Conservation (phyloP, 2,113 vertebrate genomes). For the Lanius ludovicianus region DNA sequence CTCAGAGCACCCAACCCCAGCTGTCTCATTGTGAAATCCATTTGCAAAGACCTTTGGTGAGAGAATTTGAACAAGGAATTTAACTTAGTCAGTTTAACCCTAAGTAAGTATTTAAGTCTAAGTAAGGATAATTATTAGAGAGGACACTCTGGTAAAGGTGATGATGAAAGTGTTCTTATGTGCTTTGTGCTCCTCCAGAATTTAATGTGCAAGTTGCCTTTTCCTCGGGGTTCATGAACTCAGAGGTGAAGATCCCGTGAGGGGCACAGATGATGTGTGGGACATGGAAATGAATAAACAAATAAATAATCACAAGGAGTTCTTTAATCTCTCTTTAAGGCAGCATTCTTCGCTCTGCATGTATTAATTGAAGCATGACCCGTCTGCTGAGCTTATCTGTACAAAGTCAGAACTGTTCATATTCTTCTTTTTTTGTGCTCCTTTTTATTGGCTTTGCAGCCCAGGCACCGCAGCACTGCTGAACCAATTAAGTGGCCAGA, state of each 20-base stretch:
- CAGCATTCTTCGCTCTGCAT: neutral
- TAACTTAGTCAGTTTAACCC: neutral
- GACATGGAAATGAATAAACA: neutral
- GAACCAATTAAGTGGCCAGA: constrained; percentile 42
- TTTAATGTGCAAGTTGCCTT: neutral
- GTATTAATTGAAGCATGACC: constrained; percentile 23
- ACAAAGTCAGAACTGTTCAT: constrained; percentile 32
- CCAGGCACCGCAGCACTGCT: neutral
- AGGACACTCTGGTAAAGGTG: neutral
- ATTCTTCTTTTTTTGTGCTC: constrained; percentile 1
- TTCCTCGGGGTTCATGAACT: neutral
- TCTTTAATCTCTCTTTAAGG: neutral
- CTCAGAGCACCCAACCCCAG: neutral
- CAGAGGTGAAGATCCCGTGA: neutral
- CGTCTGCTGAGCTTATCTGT: neutral
- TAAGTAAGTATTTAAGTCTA: neutral
- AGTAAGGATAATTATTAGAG: neutral
- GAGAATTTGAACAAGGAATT: neutral
- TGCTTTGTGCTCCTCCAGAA: neutral
- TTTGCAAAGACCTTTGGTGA: neutral
- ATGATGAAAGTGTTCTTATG: neutral
- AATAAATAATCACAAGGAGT: neutral
- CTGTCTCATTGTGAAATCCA: neutral
- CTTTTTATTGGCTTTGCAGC: constrained; percentile 29
- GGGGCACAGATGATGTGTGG: neutral